phyloP scores from a whole-genome alignment of 2,113 vertebrate genomes.

The Trematocara nigrifrons region DNA sequence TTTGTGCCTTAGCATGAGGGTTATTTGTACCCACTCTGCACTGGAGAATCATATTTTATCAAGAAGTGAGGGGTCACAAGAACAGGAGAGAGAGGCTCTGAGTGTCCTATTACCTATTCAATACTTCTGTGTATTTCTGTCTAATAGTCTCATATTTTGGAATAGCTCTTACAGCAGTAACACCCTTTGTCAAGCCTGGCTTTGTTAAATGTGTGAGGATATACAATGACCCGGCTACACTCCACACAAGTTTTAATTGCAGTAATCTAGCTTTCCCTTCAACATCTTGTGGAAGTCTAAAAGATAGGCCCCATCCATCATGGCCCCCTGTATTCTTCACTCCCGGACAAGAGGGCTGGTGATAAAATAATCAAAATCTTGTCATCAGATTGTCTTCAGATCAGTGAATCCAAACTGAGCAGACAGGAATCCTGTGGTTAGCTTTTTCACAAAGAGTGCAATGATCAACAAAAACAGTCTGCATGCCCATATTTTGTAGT shows the following conservation, averaged over 20 bases:
- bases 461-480: background rate
- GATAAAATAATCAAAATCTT: background rate
- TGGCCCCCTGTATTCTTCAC: background rate
- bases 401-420: background rate
- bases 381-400: background rate
- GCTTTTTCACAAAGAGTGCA: background rate
- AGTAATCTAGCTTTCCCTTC: background rate
- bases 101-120: slow-evolving; percentile 13
- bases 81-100: background rate
- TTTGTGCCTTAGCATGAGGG: slow-evolving; percentile 12
- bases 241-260: background rate
- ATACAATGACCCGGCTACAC: background rate
- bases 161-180: background rate
- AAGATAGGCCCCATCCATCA: background rate
- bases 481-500: background rate
- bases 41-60: slow-evolving; percentile 22
- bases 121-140: slow-evolving; percentile 1
- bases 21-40: slow-evolving; percentile 28
- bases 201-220: background rate
- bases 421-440: background rate
- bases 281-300: background rate
- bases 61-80: slow-evolving; percentile 11
- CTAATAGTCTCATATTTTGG: background rate
- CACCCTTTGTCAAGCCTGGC: background rate
- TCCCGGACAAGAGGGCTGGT: background rate